Evolutionary conservation across 2,888 invertebrate species (phyloP).

Genomic region (Protula sp.): DNA sequence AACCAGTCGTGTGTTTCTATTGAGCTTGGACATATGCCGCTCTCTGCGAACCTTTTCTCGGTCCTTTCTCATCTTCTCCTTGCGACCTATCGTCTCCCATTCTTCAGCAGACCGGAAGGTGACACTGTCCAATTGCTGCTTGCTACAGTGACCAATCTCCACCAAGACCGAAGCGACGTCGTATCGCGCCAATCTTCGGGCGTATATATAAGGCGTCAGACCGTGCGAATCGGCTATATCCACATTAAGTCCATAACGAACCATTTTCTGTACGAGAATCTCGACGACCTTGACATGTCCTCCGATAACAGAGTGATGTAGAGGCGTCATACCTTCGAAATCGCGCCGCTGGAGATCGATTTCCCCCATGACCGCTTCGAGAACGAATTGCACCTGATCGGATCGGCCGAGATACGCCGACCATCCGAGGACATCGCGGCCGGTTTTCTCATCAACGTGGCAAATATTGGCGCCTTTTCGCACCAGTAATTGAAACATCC

Average conservation of each 20-base stretch:
- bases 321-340: slow-evolving; percentile 35
- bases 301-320: slow-evolving; percentile 39
- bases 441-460: slow-evolving; percentile 26
- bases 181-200: neutral
- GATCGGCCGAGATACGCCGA: slow-evolving; percentile 31
- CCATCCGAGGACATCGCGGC: slow-evolving; percentile 37
- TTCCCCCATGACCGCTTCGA: slow-evolving; percentile 35
- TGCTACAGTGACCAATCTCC: neutral
- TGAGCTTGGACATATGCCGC: neutral
- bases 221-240: neutral
- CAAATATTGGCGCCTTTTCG: slow-evolving; percentile 31
- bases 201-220: neutral
- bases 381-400: slow-evolving; percentile 20
- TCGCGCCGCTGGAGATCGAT: slow-evolving; percentile 37
- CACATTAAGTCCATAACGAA: slow-evolving; percentile 30
- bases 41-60: neutral
- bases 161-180: neutral
- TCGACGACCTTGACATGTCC: slow-evolving; percentile 31
- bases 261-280: slow-evolving; percentile 29
- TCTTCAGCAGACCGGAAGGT: neutral
- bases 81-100: neutral
- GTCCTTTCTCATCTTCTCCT: neutral
- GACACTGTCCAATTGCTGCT: neutral
- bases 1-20: too few species aligned
- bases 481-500: slow-evolving; percentile 36